Evolutionary conservation across 1,140 invertebrate genomes (phyloP).

Genomic region (Notospermus geniculatus): DNA sequence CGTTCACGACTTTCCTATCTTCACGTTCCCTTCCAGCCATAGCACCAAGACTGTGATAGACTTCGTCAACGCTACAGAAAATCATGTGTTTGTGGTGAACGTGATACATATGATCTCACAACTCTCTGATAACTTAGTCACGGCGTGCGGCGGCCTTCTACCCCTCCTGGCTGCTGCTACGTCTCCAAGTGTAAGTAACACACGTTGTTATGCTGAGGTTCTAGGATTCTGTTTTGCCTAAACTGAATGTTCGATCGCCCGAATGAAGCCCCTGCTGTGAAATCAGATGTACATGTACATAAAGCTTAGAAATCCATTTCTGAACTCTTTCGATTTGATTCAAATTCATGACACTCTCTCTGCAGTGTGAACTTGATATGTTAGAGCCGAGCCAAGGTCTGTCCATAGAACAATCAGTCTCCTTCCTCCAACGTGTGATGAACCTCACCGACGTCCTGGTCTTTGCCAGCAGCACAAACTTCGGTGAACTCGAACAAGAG

Average conservation of each 20-base stretch:
- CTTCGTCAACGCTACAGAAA: constrained; percentile 89
- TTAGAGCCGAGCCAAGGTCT: constrained; percentile 98
- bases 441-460: constrained; percentile 98
- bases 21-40: constrained; percentile 68
- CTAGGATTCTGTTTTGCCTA: too few species aligned
- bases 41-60: constrained; percentile 95
- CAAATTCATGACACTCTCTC: constrained; percentile 18
- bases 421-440: constrained; percentile 92
- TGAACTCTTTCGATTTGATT: constrained; percentile 9
- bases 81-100: constrained; percentile 98
- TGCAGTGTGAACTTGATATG: constrained; percentile 94
- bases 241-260: too few species aligned
- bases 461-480: constrained; percentile 95
- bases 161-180: constrained; percentile 96
- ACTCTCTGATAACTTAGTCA: constrained; percentile 97
- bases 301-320: too few species aligned
- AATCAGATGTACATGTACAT: too few species aligned
- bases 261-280: too few species aligned
- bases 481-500: constrained; percentile 96
- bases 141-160: constrained; percentile 95
- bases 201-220: neutral
- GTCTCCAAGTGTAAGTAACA: constrained; percentile 86
- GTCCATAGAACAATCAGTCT: constrained; percentile 95
- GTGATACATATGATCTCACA: constrained; percentile 99
- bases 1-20: too few species aligned